Percentiles rank a stretch among this genome's conserved stretches.
phyloP scores from a whole-genome alignment of 37 sponge, comb jelly and placozoan species.

The Geodia barretti region DNA sequence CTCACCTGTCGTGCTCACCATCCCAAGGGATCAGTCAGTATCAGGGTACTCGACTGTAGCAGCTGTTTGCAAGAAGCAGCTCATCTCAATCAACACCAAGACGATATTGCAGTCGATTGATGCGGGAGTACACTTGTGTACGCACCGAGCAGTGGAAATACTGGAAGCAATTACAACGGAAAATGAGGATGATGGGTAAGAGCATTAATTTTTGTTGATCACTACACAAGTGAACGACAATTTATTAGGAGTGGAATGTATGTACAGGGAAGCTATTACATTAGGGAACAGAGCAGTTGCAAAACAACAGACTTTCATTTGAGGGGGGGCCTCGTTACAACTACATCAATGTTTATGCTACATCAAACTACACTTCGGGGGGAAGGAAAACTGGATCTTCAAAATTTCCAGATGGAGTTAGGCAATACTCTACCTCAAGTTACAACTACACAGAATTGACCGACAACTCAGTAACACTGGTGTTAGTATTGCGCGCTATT shows the following conservation, averaged over 20 bases:
- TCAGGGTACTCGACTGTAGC: slow-evolving; percentile 4
- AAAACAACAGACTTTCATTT: neutral
- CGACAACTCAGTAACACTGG: too few relatives aligned
- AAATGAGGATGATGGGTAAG: slow-evolving; percentile 15
- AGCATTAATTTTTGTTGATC: neutral
- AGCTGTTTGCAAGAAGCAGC: slow-evolving; percentile 6
- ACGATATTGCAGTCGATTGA: neutral
- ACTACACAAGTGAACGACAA: neutral
- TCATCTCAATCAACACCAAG: neutral
- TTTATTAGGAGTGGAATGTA: neutral
- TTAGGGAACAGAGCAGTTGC: neutral
- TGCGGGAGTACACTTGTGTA: slow-evolving; percentile 19
- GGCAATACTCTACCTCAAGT: neutral
- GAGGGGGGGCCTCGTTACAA: neutral
- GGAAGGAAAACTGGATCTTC: neutral
- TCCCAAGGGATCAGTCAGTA: neutral
- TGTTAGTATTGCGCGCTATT: too few relatives aligned
- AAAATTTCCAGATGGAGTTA: neutral
- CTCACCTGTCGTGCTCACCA: slow-evolving; percentile 9
- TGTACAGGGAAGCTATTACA: neutral
- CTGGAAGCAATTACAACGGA: neutral
- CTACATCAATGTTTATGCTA: neutral
- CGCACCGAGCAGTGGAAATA: neutral
- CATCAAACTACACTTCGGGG: neutral
- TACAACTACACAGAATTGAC: too few relatives aligned